phyloP scores from a whole-genome alignment of 2,888 invertebrate genomes.

The Aporophyla lueneburgensis region DNA sequence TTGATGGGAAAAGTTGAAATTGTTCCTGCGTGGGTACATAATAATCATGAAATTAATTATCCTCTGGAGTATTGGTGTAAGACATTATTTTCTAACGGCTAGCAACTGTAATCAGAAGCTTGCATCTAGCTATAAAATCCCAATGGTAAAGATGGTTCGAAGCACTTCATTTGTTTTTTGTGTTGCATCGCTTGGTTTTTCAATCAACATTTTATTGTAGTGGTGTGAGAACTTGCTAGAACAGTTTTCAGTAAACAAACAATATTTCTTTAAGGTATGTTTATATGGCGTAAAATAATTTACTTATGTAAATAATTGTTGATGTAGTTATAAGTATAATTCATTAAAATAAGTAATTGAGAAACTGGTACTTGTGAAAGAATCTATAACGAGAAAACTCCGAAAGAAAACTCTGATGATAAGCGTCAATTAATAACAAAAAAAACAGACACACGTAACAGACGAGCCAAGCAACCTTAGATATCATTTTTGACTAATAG shows the following conservation, averaged over 20 bases:
- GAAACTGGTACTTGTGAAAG: not conserved
- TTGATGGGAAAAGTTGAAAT: slow-evolving; percentile 86
- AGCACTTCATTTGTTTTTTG: slow-evolving; percentile 31
- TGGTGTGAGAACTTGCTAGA: slow-evolving; percentile 32
- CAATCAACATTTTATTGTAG: slow-evolving; percentile 44
- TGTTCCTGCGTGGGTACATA: slow-evolving; percentile 68
- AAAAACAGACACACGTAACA: not conserved
- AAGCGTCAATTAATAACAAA: not conserved
- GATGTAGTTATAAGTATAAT: not conserved
- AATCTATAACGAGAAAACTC: not conserved
- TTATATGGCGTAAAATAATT: not conserved
- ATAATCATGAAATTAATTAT: slow-evolving; percentile 74
- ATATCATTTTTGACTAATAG: not conserved
- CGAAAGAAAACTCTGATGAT: not conserved
- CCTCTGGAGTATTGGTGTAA: slow-evolving; percentile 69
- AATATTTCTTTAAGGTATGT: not conserved
- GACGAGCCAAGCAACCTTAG: not conserved
- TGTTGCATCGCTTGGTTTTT: slow-evolving; percentile 34
- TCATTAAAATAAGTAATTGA: not conserved
- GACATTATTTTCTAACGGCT: slow-evolving; percentile 36
- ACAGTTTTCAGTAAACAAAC: slow-evolving; percentile 19
- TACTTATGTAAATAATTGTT: not conserved
- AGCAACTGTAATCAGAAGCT: slow-evolving; percentile 38
- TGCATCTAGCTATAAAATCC: slow-evolving; percentile 40
- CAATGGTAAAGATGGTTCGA: slow-evolving; percentile 24